A percentile compares a stretch with the other conserved stretches of the same genome.
phyloP scores from a whole-genome alignment of 1,140 invertebrate genomes.

The Cataglyphis hispanica region DNA sequence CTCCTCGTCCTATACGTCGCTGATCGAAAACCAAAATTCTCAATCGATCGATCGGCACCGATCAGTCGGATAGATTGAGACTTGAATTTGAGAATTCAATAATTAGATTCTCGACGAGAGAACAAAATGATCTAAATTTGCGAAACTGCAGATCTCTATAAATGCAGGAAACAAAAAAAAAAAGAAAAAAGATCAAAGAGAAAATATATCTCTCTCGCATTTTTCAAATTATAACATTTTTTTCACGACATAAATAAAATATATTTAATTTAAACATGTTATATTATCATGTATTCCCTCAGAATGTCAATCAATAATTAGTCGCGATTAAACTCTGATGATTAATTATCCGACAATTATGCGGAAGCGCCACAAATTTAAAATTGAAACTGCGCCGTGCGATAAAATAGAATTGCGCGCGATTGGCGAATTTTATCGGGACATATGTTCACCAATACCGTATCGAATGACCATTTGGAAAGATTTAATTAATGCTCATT shows the following conservation, averaged over 20 bases:
- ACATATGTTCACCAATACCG: conserved; percentile 20
- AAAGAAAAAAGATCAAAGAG: too few relatives aligned
- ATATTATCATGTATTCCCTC: background rate
- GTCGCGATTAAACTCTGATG: background rate
- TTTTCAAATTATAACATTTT: background rate
- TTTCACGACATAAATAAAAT: background rate
- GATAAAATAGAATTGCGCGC: conserved; percentile 8
- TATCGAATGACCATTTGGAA: background rate
- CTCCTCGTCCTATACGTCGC: conserved; percentile 28
- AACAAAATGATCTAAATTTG: background rate
- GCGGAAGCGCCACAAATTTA: background rate
- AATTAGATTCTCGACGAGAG: conserved; percentile 5
- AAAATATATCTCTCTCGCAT: background rate
- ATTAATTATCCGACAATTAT: conserved; percentile 30
- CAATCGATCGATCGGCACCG: conserved; percentile 51
- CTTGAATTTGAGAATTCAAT: conserved; percentile 1
- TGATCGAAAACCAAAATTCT: conserved; percentile 61
- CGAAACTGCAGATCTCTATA: background rate
- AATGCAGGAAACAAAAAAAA: too few relatives aligned
- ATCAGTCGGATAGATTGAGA: conserved; percentile 28
- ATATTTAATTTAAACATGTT: background rate
- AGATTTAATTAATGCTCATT: conserved; percentile 31
- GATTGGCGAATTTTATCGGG: conserved; percentile 23
- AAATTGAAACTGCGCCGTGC: conserved; percentile 1
- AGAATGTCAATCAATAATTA: background rate